phyloP scores from a whole-genome alignment of 2,797 vertebrate genomes.

The Psittacula derbiana region DNA sequence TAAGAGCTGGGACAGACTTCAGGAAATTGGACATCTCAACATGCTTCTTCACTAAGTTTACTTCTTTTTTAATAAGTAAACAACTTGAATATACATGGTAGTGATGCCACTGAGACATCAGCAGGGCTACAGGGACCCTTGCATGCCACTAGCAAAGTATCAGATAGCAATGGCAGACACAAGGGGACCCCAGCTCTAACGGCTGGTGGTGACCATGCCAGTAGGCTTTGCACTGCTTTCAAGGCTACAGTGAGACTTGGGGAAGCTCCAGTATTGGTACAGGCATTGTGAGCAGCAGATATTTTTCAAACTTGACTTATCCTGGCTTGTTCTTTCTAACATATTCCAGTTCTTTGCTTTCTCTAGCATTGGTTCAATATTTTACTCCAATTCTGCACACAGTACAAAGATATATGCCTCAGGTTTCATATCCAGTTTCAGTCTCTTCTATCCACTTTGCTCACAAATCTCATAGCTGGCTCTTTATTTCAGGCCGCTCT shows the following conservation, averaged over 20 bases:
- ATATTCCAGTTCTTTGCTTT: background rate
- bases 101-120: background rate
- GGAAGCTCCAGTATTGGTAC: background rate
- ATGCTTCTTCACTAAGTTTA: background rate
- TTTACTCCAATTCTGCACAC: background rate
- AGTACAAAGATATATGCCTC: background rate
- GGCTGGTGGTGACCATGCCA: background rate
- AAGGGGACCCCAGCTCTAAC: background rate
- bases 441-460: background rate
- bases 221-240: background rate
- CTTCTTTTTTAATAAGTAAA: background rate
- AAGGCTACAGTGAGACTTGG: background rate
- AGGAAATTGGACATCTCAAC: background rate
- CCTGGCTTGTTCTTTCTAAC: background rate
- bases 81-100: background rate
- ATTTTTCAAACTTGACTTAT: background rate
- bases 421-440: background rate
- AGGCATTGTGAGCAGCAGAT: background rate
- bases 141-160: background rate
- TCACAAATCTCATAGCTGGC: background rate
- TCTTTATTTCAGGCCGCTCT: background rate
- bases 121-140: background rate
- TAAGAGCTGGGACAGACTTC: background rate
- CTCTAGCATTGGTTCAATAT: background rate
- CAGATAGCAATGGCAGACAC: background rate